These are phyloP conservation scores for Lacanobia wlatinum DNA, from an alignment of 2,888 invertebrate species.

Conservation along the genomic window DNA sequence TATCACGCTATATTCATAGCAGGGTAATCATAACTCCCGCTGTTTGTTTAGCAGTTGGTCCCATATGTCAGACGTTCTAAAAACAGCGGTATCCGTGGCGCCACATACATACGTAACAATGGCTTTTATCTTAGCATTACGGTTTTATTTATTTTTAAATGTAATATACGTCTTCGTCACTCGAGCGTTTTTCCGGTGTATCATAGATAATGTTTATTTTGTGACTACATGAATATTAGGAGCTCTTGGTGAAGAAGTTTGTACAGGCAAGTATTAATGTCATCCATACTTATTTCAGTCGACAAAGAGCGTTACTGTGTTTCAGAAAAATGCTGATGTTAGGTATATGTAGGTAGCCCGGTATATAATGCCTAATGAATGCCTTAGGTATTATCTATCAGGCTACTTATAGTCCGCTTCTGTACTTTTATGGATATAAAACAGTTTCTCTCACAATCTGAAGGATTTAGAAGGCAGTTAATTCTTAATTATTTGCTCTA, in stretches of 20 bases:
- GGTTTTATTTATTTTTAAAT: conserved; percentile 57
- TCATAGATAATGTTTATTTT: background rate
- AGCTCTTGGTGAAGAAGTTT: background rate
- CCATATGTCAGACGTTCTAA: conserved; percentile 43
- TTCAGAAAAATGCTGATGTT: no score
- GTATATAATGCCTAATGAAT: no score
- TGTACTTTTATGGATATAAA: no score
- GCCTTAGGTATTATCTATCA: no score
- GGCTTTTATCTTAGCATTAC: conserved; percentile 19
- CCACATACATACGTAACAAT: conserved; percentile 39
- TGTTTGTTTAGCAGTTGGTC: conserved; percentile 30
- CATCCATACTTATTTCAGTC: background rate
- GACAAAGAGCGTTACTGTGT: background rate
- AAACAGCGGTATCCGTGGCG: conserved; percentile 44
- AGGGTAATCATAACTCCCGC: conserved; percentile 4
- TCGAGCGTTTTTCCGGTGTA: background rate
- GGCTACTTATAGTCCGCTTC: no score
- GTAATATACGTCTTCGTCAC: background rate
- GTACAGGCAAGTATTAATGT: background rate
- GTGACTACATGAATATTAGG: background rate
- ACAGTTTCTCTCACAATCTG: no score
- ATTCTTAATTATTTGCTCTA: no score
- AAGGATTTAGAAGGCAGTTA: no score
- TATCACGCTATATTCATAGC: background rate
- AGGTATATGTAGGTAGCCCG: no score